phyloP scores from a whole-genome alignment of 1,140 invertebrate genomes.

The Pissodes strobi region DNA sequence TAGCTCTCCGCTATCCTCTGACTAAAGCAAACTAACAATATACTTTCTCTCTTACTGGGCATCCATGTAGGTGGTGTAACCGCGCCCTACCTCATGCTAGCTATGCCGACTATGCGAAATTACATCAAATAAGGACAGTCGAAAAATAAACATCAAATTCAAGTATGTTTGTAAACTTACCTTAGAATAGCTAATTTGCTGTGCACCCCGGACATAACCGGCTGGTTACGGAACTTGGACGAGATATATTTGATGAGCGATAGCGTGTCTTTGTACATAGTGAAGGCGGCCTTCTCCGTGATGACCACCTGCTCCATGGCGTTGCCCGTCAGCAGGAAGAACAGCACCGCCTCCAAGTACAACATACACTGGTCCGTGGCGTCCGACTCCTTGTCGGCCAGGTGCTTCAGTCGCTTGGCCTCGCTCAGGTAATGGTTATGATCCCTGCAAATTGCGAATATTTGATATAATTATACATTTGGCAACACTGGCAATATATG shows the following conservation, averaged over 20 bases:
- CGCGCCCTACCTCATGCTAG: too few relatives aligned
- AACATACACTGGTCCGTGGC: slow-evolving; percentile 71
- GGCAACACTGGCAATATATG: too few relatives aligned
- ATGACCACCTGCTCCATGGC: slow-evolving; percentile 74
- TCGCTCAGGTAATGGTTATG: slow-evolving; percentile 72
- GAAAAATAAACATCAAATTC: too few relatives aligned
- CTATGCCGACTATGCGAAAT: too few relatives aligned
- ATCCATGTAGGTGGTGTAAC: too few relatives aligned
- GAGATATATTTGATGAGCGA: slow-evolving; percentile 78
- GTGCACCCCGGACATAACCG: slow-evolving; percentile 66
- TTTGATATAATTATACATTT: too few relatives aligned
- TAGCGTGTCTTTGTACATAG: slow-evolving; percentile 83
- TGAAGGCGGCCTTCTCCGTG: slow-evolving; percentile 70
- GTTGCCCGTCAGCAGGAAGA: slow-evolving; percentile 78
- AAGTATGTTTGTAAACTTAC: too few relatives aligned
- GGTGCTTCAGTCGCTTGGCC: slow-evolving; percentile 78
- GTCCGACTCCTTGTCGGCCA: slow-evolving; percentile 74
- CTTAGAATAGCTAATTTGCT: slow-evolving; percentile 75
- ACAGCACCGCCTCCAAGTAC: slow-evolving; percentile 80
- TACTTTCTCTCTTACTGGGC: too few relatives aligned
- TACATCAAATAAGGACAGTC: too few relatives aligned
- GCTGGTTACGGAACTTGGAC: slow-evolving; percentile 68
- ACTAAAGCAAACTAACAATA: too few relatives aligned
- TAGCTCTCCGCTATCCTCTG: too few relatives aligned
- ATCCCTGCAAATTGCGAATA: slow-evolving; percentile 60